phyloP scores from a whole-genome alignment of 2,113 vertebrate species.

The Arizona elegans region DNA sequence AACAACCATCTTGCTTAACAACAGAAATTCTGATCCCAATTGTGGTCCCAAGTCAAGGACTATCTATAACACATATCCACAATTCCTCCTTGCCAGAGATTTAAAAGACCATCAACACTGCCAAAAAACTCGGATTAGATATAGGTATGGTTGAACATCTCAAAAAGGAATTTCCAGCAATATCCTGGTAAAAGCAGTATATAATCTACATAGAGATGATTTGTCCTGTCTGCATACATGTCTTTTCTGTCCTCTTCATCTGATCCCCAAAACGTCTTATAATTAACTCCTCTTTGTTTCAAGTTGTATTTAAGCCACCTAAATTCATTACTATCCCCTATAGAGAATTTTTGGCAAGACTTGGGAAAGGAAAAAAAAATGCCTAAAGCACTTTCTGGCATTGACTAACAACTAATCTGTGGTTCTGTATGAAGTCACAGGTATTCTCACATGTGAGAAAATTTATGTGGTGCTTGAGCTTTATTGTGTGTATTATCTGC shows the following conservation, averaged over 20 bases:
- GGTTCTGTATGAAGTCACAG: background rate
- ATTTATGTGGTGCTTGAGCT: constrained; percentile 9
- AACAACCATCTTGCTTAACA: background rate
- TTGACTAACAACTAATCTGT: constrained; percentile 15
- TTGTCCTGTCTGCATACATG: background rate
- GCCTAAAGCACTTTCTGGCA: constrained; percentile 25
- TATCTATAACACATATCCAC: background rate
- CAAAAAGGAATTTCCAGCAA: background rate
- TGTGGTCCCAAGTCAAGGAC: background rate
- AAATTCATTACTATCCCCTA: constrained; percentile 16
- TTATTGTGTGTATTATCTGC: background rate
- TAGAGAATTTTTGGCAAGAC: constrained; percentile 26
- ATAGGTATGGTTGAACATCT: background rate
- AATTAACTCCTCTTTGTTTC: constrained; percentile 15
- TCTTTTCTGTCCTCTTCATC: background rate
- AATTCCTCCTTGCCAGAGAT: constrained; percentile 6
- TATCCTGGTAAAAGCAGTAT: background rate
- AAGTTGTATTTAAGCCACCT: constrained; percentile 29
- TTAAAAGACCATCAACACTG: background rate
- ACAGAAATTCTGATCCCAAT: background rate
- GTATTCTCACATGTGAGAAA: background rate
- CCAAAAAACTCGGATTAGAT: background rate
- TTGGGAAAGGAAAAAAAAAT: constrained; percentile 22
- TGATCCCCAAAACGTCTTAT: background rate
- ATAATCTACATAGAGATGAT: fast-evolving